Evolutionary conservation across 1,140 invertebrate species (phyloP).

Genomic region (Phthorimaea operculella): DNA sequence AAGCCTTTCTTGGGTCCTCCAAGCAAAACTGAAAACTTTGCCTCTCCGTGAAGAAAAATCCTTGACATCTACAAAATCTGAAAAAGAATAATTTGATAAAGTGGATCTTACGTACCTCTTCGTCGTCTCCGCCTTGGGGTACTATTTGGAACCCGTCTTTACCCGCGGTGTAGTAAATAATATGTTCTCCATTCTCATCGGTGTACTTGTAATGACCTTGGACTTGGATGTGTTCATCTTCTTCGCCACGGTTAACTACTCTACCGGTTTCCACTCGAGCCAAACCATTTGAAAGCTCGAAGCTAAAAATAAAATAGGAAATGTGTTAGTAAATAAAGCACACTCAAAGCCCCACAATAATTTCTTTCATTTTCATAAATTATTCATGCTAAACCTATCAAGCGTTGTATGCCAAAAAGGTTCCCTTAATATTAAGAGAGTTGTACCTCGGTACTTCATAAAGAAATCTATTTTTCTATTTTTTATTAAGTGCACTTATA

Average conservation of each 20-base stretch:
- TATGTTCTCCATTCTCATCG: slow-evolving; percentile 55
- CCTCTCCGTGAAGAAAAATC: too few species aligned
- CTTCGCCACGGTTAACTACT: slow-evolving; percentile 13
- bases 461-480: too few species aligned
- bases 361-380: not conserved
- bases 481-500: too few species aligned
- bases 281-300: slow-evolving; percentile 14
- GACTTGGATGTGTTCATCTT: slow-evolving; percentile 17
- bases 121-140: not conserved
- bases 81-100: not conserved
- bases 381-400: too few species aligned
- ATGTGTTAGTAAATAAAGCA: not conserved
- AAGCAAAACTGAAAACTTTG: too few species aligned
- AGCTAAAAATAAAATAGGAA: slow-evolving; percentile 16
- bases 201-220: slow-evolving; percentile 60
- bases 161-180: slow-evolving; percentile 65
- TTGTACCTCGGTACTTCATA: too few species aligned
- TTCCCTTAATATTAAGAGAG: too few species aligned
- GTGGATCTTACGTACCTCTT: not conserved
- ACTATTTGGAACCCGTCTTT: slow-evolving; percentile 47
- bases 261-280: slow-evolving; percentile 14
- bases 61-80: too few species aligned
- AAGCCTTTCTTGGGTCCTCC: too few species aligned
- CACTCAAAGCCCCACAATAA: not conserved
- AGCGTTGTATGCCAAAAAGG: too few species aligned